Evolutionary conservation across 1,140 invertebrate species (phyloP).

Genomic region (Brachionus asplanchnoidis): DNA sequence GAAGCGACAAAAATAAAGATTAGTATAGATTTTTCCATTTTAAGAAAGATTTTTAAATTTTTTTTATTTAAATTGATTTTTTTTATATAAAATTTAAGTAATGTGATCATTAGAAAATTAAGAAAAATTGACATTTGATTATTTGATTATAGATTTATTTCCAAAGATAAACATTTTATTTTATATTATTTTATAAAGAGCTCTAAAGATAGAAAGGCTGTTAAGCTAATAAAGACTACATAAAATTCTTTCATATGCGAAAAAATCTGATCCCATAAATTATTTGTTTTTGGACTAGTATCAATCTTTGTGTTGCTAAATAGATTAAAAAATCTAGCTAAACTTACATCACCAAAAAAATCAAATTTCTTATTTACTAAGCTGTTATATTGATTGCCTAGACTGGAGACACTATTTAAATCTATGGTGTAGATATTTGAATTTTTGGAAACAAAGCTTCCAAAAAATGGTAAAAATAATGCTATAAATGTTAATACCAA

Average conservation of each 20-base stretch:
- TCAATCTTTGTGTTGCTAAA: background rate
- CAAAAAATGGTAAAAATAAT: background rate
- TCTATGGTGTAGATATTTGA: slow-evolving; percentile 17
- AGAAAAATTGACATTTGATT: background rate
- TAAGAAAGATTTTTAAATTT: background rate
- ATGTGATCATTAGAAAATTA: background rate
- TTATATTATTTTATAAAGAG: slow-evolving; percentile 5
- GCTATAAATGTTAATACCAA: background rate
- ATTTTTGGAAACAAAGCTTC: background rate
- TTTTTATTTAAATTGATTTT: background rate
- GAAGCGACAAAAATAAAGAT: background rate
- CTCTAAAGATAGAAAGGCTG: slow-evolving; percentile 16
- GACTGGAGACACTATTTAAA: background rate
- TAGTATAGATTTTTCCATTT: background rate
- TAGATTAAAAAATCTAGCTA: background rate
- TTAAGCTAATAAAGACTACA: background rate
- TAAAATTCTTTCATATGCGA: slow-evolving; percentile 34
- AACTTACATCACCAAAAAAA: background rate
- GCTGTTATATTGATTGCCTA: background rate
- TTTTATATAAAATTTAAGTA: background rate
- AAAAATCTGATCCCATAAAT: slow-evolving; percentile 15
- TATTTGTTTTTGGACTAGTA: background rate
- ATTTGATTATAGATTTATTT: background rate
- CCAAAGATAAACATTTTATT: background rate
- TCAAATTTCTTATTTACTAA: background rate